Conservation (phyloP, 2,888 invertebrate species). For the Cerceris rybyensis region DNA sequence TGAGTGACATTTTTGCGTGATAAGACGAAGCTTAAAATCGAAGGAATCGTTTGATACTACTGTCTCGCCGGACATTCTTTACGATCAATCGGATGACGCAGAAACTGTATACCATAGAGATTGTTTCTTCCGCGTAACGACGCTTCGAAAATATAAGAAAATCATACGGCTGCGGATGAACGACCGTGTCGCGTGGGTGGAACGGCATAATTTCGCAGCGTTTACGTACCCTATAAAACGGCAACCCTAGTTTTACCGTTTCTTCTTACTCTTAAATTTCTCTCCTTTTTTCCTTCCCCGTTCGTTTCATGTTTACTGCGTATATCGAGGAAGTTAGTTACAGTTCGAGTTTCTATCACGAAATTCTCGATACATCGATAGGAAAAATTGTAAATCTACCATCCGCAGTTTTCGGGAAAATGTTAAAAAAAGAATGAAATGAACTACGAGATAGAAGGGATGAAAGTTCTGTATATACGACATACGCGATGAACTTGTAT, state of each 20-base stretch:
- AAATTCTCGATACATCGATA: not conserved
- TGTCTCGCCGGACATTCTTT: not conserved
- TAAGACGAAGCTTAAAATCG: too few species aligned
- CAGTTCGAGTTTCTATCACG: too few species aligned
- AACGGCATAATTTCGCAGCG: constrained; percentile 53
- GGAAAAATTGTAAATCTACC: not conserved
- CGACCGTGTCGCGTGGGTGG: constrained; percentile 63
- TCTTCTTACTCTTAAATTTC: not conserved
- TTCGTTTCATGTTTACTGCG: constrained; percentile 12
- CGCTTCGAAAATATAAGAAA: constrained; percentile 54
- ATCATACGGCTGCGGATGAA: constrained; percentile 61
- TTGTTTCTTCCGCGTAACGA: constrained; percentile 39
- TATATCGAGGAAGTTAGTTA: too few species aligned
- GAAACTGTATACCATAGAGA: constrained; percentile 24
- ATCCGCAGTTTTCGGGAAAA: too few species aligned
- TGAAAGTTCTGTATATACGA: too few species aligned
- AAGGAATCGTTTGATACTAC: not conserved
- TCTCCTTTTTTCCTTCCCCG: not conserved
- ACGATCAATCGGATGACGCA: constrained; percentile 1
- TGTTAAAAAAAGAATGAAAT: too few species aligned
- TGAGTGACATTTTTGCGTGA: too few species aligned
- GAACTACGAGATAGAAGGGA: too few species aligned
- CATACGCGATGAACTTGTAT: too few species aligned
- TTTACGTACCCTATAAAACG: constrained; percentile 46
- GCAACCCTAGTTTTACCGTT: constrained; percentile 23